Evolutionary conservation across 2,797 vertebrate genomes (phyloP).

Genomic region (Cephalopachus bancanus): DNA sequence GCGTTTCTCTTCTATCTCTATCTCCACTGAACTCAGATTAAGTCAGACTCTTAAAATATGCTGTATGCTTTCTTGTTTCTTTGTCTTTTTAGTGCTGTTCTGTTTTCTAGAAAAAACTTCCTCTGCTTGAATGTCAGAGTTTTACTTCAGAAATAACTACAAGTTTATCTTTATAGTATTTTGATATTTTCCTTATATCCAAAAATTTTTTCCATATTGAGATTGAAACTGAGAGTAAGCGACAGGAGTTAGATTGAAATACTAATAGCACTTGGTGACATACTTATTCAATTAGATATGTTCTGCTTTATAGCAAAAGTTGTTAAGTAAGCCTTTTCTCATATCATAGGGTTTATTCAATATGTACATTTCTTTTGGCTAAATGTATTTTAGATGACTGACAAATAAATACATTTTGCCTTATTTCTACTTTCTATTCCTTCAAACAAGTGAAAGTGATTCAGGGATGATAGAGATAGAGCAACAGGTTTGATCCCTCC

Average conservation of each 20-base stretch:
- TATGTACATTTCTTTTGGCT: background rate
- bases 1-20: background rate
- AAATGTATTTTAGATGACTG: background rate
- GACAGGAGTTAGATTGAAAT: conserved; percentile 5
- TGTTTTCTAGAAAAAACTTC: background rate
- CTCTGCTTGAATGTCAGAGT: background rate
- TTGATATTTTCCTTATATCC: background rate
- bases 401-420: background rate
- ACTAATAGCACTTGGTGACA: background rate
- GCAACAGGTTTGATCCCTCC: background rate
- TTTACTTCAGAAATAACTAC: background rate
- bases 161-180: background rate
- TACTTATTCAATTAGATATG: background rate
- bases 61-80: background rate
- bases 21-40: background rate
- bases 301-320: background rate
- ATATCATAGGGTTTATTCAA: background rate
- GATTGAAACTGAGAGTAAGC: background rate
- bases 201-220: background rate
- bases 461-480: background rate
- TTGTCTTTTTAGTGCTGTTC: background rate
- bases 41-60: background rate
- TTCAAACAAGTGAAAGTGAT: background rate
- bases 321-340: background rate
- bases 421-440: background rate